Percentiles rank a stretch among this genome's conserved stretches.
Conservation (phyloP, 2,113 vertebrate species). For the Noctilio leporinus region DNA sequence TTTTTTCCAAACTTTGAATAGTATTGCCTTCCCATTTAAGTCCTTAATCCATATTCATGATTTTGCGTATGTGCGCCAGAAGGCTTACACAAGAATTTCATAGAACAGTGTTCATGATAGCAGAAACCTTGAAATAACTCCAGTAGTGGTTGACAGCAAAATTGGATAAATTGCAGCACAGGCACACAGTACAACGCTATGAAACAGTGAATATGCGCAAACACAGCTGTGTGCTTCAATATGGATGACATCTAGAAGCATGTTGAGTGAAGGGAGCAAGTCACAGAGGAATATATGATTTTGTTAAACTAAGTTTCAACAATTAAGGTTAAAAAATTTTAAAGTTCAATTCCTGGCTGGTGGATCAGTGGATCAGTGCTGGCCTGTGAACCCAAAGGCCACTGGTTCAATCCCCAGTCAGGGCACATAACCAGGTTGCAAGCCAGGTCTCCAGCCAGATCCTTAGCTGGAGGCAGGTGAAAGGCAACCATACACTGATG, state of each 20-base stretch:
- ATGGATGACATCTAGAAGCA: neutral
- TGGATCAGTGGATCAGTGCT: no score
- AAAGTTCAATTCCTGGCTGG: no score
- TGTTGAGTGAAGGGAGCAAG: neutral
- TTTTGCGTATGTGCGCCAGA: neutral
- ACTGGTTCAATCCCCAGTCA: no score
- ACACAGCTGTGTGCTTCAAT: neutral
- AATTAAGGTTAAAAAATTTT: neutral
- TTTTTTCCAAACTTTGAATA: neutral
- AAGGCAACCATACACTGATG: no score
- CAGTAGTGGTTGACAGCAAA: neutral
- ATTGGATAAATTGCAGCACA: no score
- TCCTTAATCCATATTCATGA: neutral
- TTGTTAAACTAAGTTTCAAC: neutral
- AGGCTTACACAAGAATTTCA: neutral
- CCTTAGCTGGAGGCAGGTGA: no score
- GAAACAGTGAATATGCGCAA: neutral
- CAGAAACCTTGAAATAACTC: neutral
- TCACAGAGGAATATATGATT: neutral
- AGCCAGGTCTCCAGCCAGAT: no score
- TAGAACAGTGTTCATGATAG: neutral
- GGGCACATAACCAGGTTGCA: no score
- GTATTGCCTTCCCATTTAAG: neutral
- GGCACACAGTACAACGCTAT: neutral
- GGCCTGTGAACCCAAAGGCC: no score